Base-by-base conservation (phyloP, 2,113 vertebrate genomes). In the Tragulus kanchil region DNA sequence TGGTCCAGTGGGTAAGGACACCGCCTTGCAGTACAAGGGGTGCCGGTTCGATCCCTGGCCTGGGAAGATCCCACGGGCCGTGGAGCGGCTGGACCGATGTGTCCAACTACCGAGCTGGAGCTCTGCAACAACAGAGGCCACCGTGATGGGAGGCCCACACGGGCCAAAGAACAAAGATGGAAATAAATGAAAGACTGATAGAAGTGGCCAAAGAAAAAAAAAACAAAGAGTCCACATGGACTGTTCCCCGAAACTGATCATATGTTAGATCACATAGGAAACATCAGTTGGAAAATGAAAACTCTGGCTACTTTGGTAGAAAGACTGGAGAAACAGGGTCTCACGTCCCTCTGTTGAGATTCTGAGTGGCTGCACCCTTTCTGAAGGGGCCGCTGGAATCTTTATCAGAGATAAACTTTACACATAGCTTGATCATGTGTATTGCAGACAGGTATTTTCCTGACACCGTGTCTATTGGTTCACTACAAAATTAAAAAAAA, bases 241-340 rank as follows among this genome's bases (percentile, higher is more conserved):
- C 15, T 1, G 0, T n/a, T 59, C n/a, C 48, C 5, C 5, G 7
- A 64, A 52, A 14, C 0, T 1, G 31, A 28, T 61, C 26, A 0
- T 6, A 19, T 21, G 4, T 86, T 42, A 15, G 8, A 75, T 75
- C 15, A 59, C 19, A 65, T 42, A 88, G 42, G 56, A 64, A 67
- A 61, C 42, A 16, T 23, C 13, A 6, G 3, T n/a, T 56, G 31
- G 52, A 56, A 15, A 11, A 5, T 28, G 3, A 17, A 54, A 36
- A 42, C 26, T 28, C n/a, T 1, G 6, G 45, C 21, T 52, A 25
- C 28, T 50, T 87, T 58, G 59, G 48, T 54, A 52, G 59, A 28
- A 50, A 62, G 15, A 9, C 8, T 61, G 3, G 78, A 48, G 48
- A 50, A 31, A 1, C 28, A 81, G n/a, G 17, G 19, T n/a, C 31